Evolutionary conservation across 2,113 vertebrate species (phyloP), one percentile per base, ranked within the genome.

Genomic region (Boleophthalmus pectinirostris): DNA sequence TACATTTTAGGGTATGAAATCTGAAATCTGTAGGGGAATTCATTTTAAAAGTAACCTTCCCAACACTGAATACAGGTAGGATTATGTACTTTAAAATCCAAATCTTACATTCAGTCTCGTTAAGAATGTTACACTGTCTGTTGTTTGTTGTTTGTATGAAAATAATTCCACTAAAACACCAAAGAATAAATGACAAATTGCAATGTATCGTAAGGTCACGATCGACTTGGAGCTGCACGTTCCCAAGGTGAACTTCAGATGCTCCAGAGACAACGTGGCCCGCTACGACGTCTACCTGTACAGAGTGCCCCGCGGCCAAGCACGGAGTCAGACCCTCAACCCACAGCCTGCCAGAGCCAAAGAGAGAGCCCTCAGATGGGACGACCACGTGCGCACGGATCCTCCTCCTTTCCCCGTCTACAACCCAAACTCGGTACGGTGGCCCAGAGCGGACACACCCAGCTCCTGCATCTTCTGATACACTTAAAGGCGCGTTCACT

Each of bases 161-260:
- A 35, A 35, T 35, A 3, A 35, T 35, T 35, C 6, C 6, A 35
- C 33, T 35, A n/a, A 35, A 35, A 35, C 33, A 35, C 33, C 6
- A 35, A 35, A 35, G 33, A n/a, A 35, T 35, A 35, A 35, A 35
- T 35, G 33, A 35, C 33, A 35, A 6, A 35, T 73, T 72, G 14
- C 57, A 25, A 81, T n/a, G 67, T 0, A 72, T 58, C 65, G 24
- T 2, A 61, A 83, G 78, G 88, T 88, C 53, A 87, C 81, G 69
- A 88, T 92, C 25, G 45, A 89, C 43, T 29, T 92, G 81, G 87
- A 91, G 80, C 80, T 93, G 45, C 81, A 84, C 72, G 64, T 91
- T n/a, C 61, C 73, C 77, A 89, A 82, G 72, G 56, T 5, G 25
- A 6, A 73, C 53, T 0, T 60, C 3, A 75, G 65, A 29, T n/a